Evolutionary conservation across 2,797 vertebrate species (phyloP).

Genomic region (Anguilla anguilla): DNA sequence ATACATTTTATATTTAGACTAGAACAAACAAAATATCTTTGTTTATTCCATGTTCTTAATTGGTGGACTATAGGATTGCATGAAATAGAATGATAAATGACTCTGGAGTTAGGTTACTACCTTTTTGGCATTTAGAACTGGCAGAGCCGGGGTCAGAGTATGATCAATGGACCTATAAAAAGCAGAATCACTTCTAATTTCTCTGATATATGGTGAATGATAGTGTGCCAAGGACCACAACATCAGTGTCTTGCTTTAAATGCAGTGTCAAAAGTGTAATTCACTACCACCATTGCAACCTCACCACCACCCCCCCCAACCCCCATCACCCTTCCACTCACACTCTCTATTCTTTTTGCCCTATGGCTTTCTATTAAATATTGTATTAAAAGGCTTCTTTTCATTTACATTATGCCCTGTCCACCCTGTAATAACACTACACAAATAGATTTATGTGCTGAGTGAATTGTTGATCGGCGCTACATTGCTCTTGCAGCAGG

Average conservation of each 20-base stretch:
- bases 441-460: slow-evolving; percentile 27
- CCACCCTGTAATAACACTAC: slow-evolving; percentile 30
- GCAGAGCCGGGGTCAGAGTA: neutral
- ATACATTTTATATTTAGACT: slow-evolving; percentile 25
- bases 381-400: slow-evolving; percentile 32
- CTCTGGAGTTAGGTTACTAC: neutral
- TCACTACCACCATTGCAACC: slow-evolving; percentile 8
- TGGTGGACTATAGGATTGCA: neutral
- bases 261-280: slow-evolving; percentile 11
- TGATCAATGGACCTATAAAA: neutral
- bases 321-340: neutral
- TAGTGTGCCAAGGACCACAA: neutral
- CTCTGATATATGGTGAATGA: neutral
- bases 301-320: neutral
- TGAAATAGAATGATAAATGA: neutral
- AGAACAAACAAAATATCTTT: neutral
- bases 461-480: slow-evolving; percentile 26
- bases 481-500: neutral
- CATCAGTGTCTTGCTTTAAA: slow-evolving; percentile 10
- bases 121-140: neutral
- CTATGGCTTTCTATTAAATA: slow-evolving; percentile 42
- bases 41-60: neutral
- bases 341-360: slow-evolving; percentile 28
- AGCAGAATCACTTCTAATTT: neutral
- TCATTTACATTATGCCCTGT: slow-evolving; percentile 32